Evolutionary conservation across 2,888 invertebrate species (phyloP), one percentile per base, ranked within the genome.

Genomic region (Eupithecia insigniata): DNA sequence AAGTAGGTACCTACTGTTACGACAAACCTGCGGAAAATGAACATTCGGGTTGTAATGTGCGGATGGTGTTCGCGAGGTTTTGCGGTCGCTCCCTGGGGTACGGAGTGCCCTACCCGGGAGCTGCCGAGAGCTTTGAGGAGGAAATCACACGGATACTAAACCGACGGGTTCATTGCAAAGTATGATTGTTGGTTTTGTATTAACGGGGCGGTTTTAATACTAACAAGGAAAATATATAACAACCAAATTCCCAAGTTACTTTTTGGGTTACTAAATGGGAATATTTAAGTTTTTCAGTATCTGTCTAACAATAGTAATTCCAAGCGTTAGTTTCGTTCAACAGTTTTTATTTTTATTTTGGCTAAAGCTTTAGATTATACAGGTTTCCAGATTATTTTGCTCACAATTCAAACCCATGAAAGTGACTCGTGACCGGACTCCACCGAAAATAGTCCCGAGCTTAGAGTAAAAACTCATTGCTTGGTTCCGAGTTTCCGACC

Each of bases 21-120:
- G 67, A 75, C 71, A 76, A 73, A 73, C 76, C 75, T 69, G 64
- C 60, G 73, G 70, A 71, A 78, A 78, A 79, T 76, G 68, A 74
- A 71, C 62, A 66, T 76, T 75, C 69, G 72, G 66, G 71, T 67
- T 65, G 55, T 72, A 69, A 70, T 73, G 73, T 76, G 76, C 66
- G 69, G 58, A 68, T 60, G 68, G 71, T 69, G 51, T 43, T 69
- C 69, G 71, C 71, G 71, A 68, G 66, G 69, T 73, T 73, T 76
- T 74, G 77, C 68, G 77, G 76, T 74, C 60, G 58, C 43, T 67
- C 65, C 66, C 70, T n/a, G 18, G 66, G 55, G 71, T 22, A 22
- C 22, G 36, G 55, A 4, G 51, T 26, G n/a, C 43, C 67, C 43
- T 67, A 62, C 55, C 71, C 22, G 55, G 39, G 51, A 14, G 55